phyloP scores from a whole-genome alignment of 2,888 invertebrate species.

The Yponomeuta evonymella region DNA sequence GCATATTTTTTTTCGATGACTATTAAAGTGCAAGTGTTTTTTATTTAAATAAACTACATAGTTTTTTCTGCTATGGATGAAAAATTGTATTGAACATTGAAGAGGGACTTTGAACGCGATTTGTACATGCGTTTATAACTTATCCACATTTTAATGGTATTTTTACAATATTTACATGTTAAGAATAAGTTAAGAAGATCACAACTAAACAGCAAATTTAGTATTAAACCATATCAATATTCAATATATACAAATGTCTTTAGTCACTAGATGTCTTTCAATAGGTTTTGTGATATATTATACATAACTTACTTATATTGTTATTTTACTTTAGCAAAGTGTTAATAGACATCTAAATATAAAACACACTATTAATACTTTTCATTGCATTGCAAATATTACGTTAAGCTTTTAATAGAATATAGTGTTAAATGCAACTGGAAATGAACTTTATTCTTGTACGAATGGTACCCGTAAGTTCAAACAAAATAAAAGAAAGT shows the following conservation, averaged over 20 bases:
- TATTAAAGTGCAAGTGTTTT: no score
- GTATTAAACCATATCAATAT: conserved; percentile 10
- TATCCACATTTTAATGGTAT: not conserved
- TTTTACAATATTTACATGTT: not conserved
- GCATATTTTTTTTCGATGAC: not conserved
- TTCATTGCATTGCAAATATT: conserved; percentile 20
- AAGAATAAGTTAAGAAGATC: not conserved
- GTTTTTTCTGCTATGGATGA: no score
- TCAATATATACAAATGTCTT: conserved; percentile 20
- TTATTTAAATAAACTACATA: no score
- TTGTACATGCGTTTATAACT: no score
- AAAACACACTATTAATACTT: not conserved
- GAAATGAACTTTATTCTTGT: no score
- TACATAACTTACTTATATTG: not conserved
- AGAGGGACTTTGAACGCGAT: no score
- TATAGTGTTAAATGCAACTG: not conserved
- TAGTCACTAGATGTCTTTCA: conserved; percentile 26
- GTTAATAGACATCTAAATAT: not conserved
- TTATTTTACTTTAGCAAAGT: not conserved
- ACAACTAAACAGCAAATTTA: not conserved
- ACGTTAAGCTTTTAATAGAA: not conserved
- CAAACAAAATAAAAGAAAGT: no score
- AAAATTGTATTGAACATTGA: no score
- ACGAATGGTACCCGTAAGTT: no score
- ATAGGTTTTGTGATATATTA: conserved; percentile 17